These are phyloP conservation scores for Danio jaintianensis DNA, from an alignment of 2,797 vertebrate species.

Conservation along the genomic window DNA sequence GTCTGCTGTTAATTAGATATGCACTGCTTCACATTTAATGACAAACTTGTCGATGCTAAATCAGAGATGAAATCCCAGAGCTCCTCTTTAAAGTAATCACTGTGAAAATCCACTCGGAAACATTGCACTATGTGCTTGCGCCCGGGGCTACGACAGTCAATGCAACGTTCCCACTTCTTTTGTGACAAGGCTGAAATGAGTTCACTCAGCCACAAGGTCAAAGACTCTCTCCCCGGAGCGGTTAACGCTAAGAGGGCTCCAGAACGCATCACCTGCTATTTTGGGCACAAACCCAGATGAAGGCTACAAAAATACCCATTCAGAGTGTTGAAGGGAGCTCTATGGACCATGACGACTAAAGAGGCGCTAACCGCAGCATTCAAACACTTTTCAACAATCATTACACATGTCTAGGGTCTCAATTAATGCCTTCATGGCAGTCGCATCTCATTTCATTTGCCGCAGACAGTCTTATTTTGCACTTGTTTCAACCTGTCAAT, in stretches of 20 bases:
- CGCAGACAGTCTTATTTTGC: background rate
- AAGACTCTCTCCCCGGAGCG: conserved; percentile 46
- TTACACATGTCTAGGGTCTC: conserved; percentile 18
- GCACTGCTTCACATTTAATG: conserved; percentile 52
- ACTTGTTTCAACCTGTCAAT: background rate
- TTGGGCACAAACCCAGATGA: conserved; percentile 63
- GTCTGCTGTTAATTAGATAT: conserved; percentile 51
- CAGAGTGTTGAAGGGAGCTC: conserved; percentile 55
- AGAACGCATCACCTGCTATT: conserved; percentile 65
- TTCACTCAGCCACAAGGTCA: conserved; percentile 62
- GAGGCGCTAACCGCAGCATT: conserved; percentile 44
- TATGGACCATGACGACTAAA: conserved; percentile 44
- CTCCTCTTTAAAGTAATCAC: conserved; percentile 59
- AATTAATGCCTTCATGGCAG: conserved; percentile 13
- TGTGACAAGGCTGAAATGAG: conserved; percentile 59
- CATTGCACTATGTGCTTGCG: conserved; percentile 30
- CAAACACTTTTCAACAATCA: conserved; percentile 19
- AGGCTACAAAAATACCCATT: conserved; percentile 60
- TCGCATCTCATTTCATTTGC: background rate
- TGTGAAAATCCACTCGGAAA: conserved; percentile 53
- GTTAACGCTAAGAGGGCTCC: conserved; percentile 47
- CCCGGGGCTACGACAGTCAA: conserved; percentile 52
- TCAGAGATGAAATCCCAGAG: conserved; percentile 53
- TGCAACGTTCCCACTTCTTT: conserved; percentile 54
- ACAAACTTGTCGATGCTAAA: conserved; percentile 61